A percentile compares a stretch with the other conserved stretches of the same genome.
phyloP scores from a whole-genome alignment of 2,113 vertebrate species.

The Gobiocypris rarus region DNA sequence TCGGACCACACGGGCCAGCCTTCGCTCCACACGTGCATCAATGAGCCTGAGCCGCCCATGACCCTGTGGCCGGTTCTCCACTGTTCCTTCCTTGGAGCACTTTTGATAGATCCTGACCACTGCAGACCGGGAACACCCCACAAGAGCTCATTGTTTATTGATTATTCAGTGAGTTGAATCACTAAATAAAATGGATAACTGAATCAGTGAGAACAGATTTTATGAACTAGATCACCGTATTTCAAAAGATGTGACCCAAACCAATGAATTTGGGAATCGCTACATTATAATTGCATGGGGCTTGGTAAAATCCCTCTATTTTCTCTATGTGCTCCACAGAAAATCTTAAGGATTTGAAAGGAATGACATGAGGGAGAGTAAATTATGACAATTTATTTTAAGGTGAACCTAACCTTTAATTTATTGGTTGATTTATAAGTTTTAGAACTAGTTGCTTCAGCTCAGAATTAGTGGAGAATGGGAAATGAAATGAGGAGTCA shows the following conservation, averaged over 20 bases:
- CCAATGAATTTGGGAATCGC: neutral
- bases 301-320: too few species aligned
- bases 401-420: neutral
- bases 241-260: neutral
- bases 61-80: too few species aligned
- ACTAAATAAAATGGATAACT: too few species aligned
- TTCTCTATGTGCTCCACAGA: neutral
- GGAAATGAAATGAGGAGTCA: neutral
- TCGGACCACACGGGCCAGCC: too few species aligned
- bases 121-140: too few species aligned
- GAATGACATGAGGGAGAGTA: neutral
- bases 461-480: neutral
- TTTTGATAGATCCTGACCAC: too few species aligned
- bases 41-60: too few species aligned
- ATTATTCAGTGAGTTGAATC: neutral
- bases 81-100: too few species aligned
- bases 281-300: neutral
- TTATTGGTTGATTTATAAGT: neutral
- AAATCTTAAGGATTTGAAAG: neutral
- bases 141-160: neutral
- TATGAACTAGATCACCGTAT: neutral
- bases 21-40: too few species aligned
- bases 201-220: neutral
- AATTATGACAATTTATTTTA: neutral
- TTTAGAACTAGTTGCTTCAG: neutral